Conservation (phyloP, 1,140 invertebrate species). For the Ceratosolen fusciceps region DNA sequence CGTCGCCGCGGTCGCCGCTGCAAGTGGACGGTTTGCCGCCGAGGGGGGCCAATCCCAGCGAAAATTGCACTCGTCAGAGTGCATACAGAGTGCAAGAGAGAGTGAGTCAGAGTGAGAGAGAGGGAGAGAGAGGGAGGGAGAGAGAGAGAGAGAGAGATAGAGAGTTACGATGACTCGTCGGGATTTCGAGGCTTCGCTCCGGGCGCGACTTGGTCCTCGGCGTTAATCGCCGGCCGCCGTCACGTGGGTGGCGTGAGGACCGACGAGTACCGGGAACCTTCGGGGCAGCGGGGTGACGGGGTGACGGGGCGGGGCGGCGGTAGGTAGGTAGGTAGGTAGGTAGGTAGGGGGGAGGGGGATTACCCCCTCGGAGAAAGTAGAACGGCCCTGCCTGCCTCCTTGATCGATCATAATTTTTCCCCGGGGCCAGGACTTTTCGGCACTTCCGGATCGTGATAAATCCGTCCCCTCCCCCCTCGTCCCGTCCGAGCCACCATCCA, state of each 20-base stretch:
- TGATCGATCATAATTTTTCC: neutral
- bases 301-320: too few relatives aligned
- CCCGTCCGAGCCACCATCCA: too few relatives aligned
- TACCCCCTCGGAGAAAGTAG: constrained; percentile 29
- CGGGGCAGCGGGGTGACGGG: too few relatives aligned
- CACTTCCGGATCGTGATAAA: neutral
- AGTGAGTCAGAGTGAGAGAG: too few relatives aligned
- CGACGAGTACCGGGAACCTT: too few relatives aligned
- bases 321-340: too few relatives aligned
- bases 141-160: neutral
- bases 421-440: neutral
- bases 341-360: too few relatives aligned
- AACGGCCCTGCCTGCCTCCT: neutral
- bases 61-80: neutral
- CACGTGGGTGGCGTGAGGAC: neutral
- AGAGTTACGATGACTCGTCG: constrained; percentile 1
- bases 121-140: neutral
- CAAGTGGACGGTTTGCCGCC: neutral
- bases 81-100: too few relatives aligned
- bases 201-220: neutral
- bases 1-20: neutral
- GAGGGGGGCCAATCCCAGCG: neutral
- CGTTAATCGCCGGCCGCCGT: constrained; percentile 12
- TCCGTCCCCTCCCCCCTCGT: neutral
- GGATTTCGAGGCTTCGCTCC: constrained; percentile 29